Conservation (phyloP, 2,113 vertebrate genomes). For the Picathartes gymnocephalus region DNA sequence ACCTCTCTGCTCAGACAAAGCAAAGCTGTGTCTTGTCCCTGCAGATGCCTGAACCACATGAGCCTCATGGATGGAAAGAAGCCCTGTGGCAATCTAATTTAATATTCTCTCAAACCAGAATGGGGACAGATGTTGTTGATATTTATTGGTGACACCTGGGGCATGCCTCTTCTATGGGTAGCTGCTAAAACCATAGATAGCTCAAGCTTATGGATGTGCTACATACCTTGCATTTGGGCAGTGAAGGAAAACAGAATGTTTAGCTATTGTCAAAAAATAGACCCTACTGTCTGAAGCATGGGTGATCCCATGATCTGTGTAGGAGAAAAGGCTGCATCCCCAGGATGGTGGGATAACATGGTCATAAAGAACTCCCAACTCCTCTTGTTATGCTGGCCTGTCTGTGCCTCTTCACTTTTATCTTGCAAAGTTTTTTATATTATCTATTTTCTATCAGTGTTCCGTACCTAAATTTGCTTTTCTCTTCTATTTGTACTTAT, state of each 20-base stretch:
- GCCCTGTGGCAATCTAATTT: neutral
- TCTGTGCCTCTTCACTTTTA: neutral
- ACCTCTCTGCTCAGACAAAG: neutral
- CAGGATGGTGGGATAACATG: fast-evolving
- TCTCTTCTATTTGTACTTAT: neutral
- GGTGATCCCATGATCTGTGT: neutral
- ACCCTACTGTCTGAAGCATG: neutral
- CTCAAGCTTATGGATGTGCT: neutral
- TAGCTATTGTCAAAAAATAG: neutral
- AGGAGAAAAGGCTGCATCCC: neutral
- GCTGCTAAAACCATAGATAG: neutral
- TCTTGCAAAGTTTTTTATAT: neutral
- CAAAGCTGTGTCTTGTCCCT: neutral
- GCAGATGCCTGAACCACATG: neutral
- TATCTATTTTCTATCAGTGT: neutral
- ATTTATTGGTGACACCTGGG: neutral
- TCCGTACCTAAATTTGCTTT: neutral
- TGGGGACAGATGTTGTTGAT: neutral
- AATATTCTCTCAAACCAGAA: neutral
- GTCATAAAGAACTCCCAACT: neutral
- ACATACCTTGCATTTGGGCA: neutral
- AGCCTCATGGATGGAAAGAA: neutral
- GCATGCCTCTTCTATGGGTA: neutral
- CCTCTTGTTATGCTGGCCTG: neutral
- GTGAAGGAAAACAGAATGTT: neutral